Evolutionary conservation across 2,113 vertebrate genomes (phyloP).

Genomic region (Pelecanus crispus): DNA sequence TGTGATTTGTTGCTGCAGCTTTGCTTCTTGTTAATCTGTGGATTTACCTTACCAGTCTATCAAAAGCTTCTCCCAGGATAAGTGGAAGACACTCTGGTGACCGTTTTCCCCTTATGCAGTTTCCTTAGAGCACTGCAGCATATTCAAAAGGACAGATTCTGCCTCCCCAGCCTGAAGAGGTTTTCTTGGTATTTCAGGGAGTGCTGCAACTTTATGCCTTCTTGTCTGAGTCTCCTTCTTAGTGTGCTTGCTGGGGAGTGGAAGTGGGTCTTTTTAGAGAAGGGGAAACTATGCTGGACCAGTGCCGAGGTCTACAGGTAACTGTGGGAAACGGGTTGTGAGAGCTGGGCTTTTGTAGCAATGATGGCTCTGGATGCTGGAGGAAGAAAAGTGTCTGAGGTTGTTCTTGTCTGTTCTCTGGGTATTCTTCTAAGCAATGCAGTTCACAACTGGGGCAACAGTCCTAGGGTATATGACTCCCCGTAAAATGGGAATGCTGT

Average conservation of each 20-base stretch:
- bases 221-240: background rate
- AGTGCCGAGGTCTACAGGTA: background rate
- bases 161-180: background rate
- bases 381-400: background rate
- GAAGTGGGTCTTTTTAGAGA: background rate
- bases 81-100: background rate
- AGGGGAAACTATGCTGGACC: background rate
- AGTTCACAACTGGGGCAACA: background rate
- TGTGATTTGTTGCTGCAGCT: background rate
- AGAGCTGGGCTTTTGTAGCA: background rate
- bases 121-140: background rate
- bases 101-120: fast-evolving
- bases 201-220: background rate
- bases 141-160: background rate
- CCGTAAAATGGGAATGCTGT: background rate
- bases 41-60: background rate
- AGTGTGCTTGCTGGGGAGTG: background rate
- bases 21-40: background rate
- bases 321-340: background rate
- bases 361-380: background rate
- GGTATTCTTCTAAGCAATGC: background rate
- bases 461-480: background rate
- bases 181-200: background rate
- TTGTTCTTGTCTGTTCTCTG: background rate
- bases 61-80: background rate